Percentiles rank a stretch among this genome's conserved stretches.
Conservation (phyloP, 1,140 invertebrate genomes). For the Elysia chlorotica region DNA sequence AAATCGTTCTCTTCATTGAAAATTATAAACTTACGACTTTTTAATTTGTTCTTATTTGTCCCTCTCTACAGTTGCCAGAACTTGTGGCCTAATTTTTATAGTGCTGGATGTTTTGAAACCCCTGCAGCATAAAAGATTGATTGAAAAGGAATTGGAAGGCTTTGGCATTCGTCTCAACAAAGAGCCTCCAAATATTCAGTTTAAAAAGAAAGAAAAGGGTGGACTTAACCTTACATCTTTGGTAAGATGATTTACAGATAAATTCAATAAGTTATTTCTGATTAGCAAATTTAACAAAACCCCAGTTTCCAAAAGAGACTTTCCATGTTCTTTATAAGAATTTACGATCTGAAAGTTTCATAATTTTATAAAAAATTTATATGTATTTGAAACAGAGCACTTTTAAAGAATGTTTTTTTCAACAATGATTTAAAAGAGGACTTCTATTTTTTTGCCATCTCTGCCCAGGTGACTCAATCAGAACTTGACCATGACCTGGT, state of each 20-base stretch:
- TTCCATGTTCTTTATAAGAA: too few species aligned
- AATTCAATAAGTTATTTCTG: too few species aligned
- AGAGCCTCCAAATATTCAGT: constrained; percentile 95
- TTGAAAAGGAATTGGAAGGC: constrained; percentile 98
- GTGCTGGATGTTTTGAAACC: constrained; percentile 98
- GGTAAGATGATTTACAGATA: too few species aligned
- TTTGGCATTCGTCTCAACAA: constrained; percentile 97
- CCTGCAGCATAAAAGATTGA: constrained; percentile 90
- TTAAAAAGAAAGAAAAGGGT: constrained; percentile 97
- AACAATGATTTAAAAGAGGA: too few species aligned
- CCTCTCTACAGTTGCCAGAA: constrained; percentile 79
- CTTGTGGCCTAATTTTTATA: constrained; percentile 97
- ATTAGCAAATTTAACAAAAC: too few species aligned
- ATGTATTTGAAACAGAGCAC: too few species aligned
- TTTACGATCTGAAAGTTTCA: too few species aligned
- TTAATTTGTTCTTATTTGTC: not conserved
- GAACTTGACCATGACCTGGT: constrained; percentile 96
- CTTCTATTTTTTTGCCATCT: too few species aligned
- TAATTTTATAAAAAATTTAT: too few species aligned
- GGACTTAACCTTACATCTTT: constrained; percentile 89
- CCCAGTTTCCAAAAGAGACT: too few species aligned
- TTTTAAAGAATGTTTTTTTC: too few species aligned
- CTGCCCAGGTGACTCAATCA: constrained; percentile 78
- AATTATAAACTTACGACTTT: not conserved
- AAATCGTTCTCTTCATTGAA: too few species aligned